Base-by-base conservation (phyloP, 2,113 vertebrate species). In the Scophthalmus maximus region DNA sequence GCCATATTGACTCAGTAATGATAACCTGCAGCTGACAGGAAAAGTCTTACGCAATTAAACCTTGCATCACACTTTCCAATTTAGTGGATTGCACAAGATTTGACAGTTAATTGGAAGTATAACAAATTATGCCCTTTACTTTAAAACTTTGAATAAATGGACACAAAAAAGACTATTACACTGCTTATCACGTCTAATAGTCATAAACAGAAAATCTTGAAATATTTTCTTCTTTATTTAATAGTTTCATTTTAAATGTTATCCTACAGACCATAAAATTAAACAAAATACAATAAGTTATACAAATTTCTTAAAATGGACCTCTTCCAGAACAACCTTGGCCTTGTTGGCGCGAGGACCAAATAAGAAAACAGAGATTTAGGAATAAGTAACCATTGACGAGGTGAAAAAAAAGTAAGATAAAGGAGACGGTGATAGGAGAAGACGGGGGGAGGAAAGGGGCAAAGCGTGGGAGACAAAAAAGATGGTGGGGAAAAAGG, bases 401-500 rank as follows among this genome's bases (percentile, higher is more conserved):
- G 29, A 32, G 10, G 6, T 18, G 34, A 34, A 22, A 30, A 17
- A 29, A 25, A 23, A 3, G 14, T 2, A 26, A 60, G 18, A 49
- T 18, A 32, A 0, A 42, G n/a, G n/a, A n/a, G n/a, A 46, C 12
- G 4, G 25, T 27, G 51, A 53, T 20, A 17, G 12, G 26, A 7
- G 36, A 12, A 44, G 42, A 44, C 1, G 3, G 9, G 23, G 15
- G 20, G 20, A 27, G 5, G 6, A 17, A 49, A 22, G 44, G 7
- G n/a, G 44, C n/a, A n/a, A 47, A 47, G 44, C 44, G 0, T 18
- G 52, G 27, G 40, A n/a, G 25, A 38, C 63, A 26, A 51, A 59
- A 34, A 46, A 44, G 7, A 47, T 9, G 14, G 55, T 29, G 64
- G 49, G 73, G 12, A 60, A 66, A 61, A 53, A 18, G 20, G 6